Evolutionary conservation across 2,888 invertebrate species (phyloP).

Genomic region (Agriotes lineatus): DNA sequence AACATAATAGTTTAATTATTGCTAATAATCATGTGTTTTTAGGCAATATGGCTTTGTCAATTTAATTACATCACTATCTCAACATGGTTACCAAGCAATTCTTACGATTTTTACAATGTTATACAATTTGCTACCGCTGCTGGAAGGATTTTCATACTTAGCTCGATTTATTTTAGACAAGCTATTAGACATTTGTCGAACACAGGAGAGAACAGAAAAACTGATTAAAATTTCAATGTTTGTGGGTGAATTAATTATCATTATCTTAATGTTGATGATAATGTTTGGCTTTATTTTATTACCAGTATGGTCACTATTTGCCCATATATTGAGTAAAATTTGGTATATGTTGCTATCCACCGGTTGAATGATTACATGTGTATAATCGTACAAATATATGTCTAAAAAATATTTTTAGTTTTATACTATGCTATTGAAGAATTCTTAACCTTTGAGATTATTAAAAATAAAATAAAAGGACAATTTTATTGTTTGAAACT

Average conservation of each 20-base stretch:
- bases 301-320: slow-evolving; percentile 53
- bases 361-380: background rate
- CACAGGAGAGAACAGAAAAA: slow-evolving; percentile 54
- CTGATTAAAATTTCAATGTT: slow-evolving; percentile 57
- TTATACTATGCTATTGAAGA: too few relatives aligned
- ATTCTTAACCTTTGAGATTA: too few relatives aligned
- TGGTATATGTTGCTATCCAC: background rate
- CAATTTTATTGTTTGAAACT: too few relatives aligned
- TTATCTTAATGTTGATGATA: slow-evolving; percentile 57
- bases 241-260: slow-evolving; percentile 57
- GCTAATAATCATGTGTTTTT: too few relatives aligned
- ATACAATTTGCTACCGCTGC: slow-evolving; percentile 50
- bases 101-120: slow-evolving; percentile 58
- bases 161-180: slow-evolving; percentile 61
- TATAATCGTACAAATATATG: too few relatives aligned
- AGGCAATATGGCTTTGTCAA: slow-evolving; percentile 60
- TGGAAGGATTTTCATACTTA: slow-evolving; percentile 58
- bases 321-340: slow-evolving; percentile 24
- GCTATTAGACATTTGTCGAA: slow-evolving; percentile 60
- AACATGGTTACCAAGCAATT: slow-evolving; percentile 58
- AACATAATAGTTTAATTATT: too few relatives aligned
- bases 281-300: slow-evolving; percentile 60
- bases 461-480: too few relatives aligned
- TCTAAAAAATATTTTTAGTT: too few relatives aligned
- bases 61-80: slow-evolving; percentile 57